phyloP scores from a whole-genome alignment of 2,113 vertebrate species.

The Vanacampus margaritifer region DNA sequence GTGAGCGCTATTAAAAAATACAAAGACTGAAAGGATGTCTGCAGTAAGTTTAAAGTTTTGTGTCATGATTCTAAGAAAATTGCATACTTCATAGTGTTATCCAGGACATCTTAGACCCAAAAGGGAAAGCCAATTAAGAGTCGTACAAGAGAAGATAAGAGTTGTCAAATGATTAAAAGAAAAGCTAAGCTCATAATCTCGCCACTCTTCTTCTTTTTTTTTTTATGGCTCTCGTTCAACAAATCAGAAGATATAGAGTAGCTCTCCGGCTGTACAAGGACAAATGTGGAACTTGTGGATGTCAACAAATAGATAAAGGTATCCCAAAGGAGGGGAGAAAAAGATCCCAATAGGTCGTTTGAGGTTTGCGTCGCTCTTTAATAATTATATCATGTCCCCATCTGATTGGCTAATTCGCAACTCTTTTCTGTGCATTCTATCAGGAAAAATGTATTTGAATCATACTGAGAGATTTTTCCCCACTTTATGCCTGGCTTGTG shows the following conservation, averaged over 20 bases:
- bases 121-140: neutral
- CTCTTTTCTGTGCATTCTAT: slow-evolving; percentile 14
- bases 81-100: neutral
- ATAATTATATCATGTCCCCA: slow-evolving; percentile 18
- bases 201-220: neutral
- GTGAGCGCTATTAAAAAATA: too few species aligned
- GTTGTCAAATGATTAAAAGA: neutral
- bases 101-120: neutral
- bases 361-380: slow-evolving; percentile 25
- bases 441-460: slow-evolving; percentile 9
- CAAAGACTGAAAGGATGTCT: neutral
- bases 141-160: neutral
- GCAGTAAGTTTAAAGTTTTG: neutral
- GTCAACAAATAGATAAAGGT: slow-evolving; percentile 33
- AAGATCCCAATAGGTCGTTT: slow-evolving; percentile 23
- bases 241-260: neutral
- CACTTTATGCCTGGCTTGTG: neutral
- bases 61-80: neutral
- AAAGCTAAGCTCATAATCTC: neutral
- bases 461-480: slow-evolving; percentile 12
- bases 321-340: slow-evolving; percentile 2
- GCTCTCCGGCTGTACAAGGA: neutral
- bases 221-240: neutral
- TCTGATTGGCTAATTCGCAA: slow-evolving; percentile 16
- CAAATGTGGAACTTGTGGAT: slow-evolving; percentile 1